A percentile compares a stretch with the other conserved stretches of the same genome.
phyloP scores from a whole-genome alignment of 2,888 invertebrate species.

The Leptura quadrifasciata region DNA sequence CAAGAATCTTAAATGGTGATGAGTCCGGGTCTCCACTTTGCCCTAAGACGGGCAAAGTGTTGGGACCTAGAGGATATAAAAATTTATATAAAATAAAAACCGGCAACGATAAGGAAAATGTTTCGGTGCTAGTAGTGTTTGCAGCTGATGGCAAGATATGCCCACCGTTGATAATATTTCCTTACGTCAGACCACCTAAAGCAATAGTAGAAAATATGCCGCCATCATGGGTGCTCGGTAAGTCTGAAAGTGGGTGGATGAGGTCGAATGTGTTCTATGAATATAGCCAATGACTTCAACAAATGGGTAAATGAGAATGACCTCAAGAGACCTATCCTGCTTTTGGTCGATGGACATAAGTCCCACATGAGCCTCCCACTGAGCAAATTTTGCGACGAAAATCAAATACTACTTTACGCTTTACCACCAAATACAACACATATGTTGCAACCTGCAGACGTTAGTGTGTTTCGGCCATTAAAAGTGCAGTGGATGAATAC shows the following conservation, averaged over 20 bases:
- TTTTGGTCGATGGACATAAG: too few species aligned
- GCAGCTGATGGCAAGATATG: constrained; percentile 38
- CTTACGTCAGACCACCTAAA: constrained; percentile 47
- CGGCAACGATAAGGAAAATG: constrained; percentile 61
- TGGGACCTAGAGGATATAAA: constrained; percentile 47
- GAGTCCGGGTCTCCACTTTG: constrained; percentile 43
- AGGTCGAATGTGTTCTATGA: constrained; percentile 52
- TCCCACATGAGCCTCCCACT: too few species aligned
- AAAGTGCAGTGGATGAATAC: too few species aligned
- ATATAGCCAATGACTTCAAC: too few species aligned
- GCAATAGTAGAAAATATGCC: constrained; percentile 35
- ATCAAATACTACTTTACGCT: too few species aligned
- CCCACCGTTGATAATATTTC: constrained; percentile 55
- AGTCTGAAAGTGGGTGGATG: constrained; percentile 48
- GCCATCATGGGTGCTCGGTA: constrained; percentile 52
- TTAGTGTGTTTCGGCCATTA: too few species aligned
- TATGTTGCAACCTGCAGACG: too few species aligned
- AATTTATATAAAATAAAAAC: constrained; percentile 58
- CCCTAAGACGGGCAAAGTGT: constrained; percentile 48
- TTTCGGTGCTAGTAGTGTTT: constrained; percentile 61
- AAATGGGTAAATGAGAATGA: too few species aligned
- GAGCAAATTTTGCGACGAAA: too few species aligned
- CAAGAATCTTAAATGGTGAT: constrained; percentile 47
- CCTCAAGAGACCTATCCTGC: too few species aligned
- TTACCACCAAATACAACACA: too few species aligned